Evolutionary conservation across 2,113 vertebrate genomes (phyloP), one percentile per base, ranked within the genome.

Genomic region (Thymallus thymallus): DNA sequence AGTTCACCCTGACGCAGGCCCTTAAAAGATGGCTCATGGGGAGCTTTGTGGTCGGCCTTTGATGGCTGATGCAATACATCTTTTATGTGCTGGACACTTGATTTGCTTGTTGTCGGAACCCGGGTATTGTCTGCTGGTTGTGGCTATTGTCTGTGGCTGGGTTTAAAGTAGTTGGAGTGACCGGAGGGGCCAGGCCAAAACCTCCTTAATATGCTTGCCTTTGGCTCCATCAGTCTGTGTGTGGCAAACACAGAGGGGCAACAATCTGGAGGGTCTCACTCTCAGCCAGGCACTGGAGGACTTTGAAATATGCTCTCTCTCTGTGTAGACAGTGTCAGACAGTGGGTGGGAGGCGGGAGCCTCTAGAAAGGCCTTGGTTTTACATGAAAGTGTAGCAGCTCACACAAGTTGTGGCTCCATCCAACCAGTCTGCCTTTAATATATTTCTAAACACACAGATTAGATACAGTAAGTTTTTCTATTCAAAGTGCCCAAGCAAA

Each of bases 21-120:
- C 80, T 72, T 72, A 66, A 87, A 83, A 73, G 76, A 69, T 73
- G 83, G 69, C 77, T 83, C 5, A 45, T 26, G 41, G 71, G 72
- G 71, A 86, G 73, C 90, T 87, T 83, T 1, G 18, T 89, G 85
- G 87, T 88, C 77, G 82, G 85, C 83, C 88, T 92, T 92, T 91
- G 86, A 91, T 69, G 76, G 1, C 26, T 1, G 56, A 80, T 48
- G 83, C 82, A 74, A 89, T 92, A 91, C 92, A 92, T 92, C 88
- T 91, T 87, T 86, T 80, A 87, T 90, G 80, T 86, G 82, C 64
- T 24, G 84, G 62, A 77, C 46, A 35, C 83, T 90, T 83, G 83
- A 90, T 91, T 90, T 86, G 86, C 82, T 89, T 89, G 88, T 90
- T 90, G 88, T 90, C 69, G 88, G 88, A 88, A 85, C 77, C 45